These are phyloP conservation scores for Zoanthus sociatus DNA, from an alignment of 92 coral and sea anemone species.

Conservation along the genomic window DNA sequence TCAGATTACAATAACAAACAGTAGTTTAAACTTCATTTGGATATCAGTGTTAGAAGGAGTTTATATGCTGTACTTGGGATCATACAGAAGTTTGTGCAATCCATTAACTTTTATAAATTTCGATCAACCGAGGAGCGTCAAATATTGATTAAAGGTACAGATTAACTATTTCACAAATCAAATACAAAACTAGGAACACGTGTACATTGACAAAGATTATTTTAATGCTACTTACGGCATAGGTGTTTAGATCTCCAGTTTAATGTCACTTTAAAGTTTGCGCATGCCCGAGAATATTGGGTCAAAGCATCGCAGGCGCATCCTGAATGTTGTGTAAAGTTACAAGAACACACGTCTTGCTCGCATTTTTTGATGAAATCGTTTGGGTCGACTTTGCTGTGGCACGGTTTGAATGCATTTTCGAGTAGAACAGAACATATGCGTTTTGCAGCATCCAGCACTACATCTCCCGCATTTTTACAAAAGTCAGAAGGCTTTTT, in stretches of 20 bases:
- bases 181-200: too few species aligned
- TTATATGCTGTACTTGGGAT: too few species aligned
- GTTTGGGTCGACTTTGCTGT: slow-evolving; percentile 63
- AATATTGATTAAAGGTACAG: too few species aligned
- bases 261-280: slow-evolving; percentile 67
- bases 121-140: too few species aligned
- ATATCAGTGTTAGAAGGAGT: too few species aligned
- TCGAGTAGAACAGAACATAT: slow-evolving; percentile 68
- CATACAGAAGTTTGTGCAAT: too few species aligned
- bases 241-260: slow-evolving; percentile 71
- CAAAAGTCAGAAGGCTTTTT: slow-evolving; percentile 55
- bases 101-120: too few species aligned
- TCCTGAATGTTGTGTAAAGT: slow-evolving; percentile 74
- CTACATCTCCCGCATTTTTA: slow-evolving; percentile 46
- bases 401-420: slow-evolving; percentile 66
- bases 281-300: slow-evolving; percentile 88
- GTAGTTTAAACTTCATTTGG: too few species aligned
- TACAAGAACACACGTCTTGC: slow-evolving; percentile 79
- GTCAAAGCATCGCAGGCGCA: slow-evolving; percentile 81
- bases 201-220: not conserved
- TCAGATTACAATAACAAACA: too few species aligned
- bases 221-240: slow-evolving; percentile 72
- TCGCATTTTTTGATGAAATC: slow-evolving; percentile 67
- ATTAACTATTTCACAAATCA: too few species aligned
- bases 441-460: slow-evolving; percentile 56